A percentile compares a stretch with the other conserved stretches of the same genome.
Conservation (phyloP, 1,140 invertebrate species). For the Zaprionus ghesquierei region DNA sequence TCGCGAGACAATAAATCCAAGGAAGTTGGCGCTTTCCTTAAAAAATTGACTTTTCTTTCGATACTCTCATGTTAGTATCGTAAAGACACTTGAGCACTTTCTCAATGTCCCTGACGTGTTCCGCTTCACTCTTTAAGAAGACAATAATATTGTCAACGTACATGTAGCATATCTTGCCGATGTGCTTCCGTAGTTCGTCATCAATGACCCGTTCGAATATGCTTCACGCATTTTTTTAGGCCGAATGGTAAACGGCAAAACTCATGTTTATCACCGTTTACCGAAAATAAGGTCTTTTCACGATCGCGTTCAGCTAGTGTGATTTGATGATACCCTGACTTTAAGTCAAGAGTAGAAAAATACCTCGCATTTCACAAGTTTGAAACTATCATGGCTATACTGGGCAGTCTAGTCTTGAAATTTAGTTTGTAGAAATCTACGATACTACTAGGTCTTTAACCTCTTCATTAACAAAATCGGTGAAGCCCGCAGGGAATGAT, state of each 20-base stretch:
- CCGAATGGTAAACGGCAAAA: not conserved
- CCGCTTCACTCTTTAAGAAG: not conserved
- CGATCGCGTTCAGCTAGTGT: not conserved
- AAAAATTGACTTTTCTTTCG: not conserved
- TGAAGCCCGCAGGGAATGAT: no score
- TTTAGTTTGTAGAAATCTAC: not conserved
- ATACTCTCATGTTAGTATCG: not conserved
- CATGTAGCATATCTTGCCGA: no score
- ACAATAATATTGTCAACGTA: no score
- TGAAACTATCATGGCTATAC: not conserved
- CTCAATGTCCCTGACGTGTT: not conserved
- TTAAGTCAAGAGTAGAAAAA: not conserved
- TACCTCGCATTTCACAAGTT: not conserved
- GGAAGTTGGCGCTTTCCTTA: not conserved
- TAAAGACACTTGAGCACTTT: not conserved
- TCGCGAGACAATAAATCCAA: not conserved
- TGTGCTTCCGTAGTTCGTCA: no score
- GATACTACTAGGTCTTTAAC: no score
- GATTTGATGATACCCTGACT: not conserved
- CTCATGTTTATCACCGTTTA: not conserved
- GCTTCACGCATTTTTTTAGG: not conserved
- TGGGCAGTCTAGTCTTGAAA: not conserved
- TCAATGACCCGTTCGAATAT: no score
- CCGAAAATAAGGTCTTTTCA: not conserved
- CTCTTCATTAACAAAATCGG: no score